Base-by-base conservation (phyloP, 2,113 vertebrate species). In the Sterrhoptilus dennistouni region DNA sequence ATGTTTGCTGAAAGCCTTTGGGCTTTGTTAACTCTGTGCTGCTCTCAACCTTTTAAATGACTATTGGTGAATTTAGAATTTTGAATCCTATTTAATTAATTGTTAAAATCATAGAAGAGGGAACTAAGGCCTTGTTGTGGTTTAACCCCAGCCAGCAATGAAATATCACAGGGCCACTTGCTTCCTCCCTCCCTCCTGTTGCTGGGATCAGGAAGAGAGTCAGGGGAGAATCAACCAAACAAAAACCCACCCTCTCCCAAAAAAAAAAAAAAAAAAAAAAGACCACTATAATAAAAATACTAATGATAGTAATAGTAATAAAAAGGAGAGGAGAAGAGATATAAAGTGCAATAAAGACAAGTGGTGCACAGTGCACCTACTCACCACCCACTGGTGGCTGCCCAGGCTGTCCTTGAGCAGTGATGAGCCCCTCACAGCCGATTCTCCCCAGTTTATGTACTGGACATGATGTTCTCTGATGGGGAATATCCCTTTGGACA, bases 341-440 rank as follows among this genome's bases (percentile, higher is more conserved):
- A 35, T 3, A 5, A 54, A 42, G 6, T 8, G 29, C 8, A 54
- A 25, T 16, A 12, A 52, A 12, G 8, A 31, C 8, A 68, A 76
- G 14, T 11, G 47, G 6, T 18, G 21, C 20, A 47, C 29, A 35
- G 1, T 6, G 2, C 6, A 9, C 14, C 3, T 47, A 20, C n/a
- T 82, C 28, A 33, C 9, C 27, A 16, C 8, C 2, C 18, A 4
- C 22, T 59, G 68, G 2, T 10, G 4, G 28, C 21, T 59, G 45
- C 14, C 38, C 68, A 72, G 47, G 33, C 57, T 63, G 33, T 45
- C 57, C 57, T 10, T 18, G 36, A 21, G 52, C 23, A 5, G 45
- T 12, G 18, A 12, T 44, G 2, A 14, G 22, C 3, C 9, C 36
- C 45, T 68, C 44, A 36, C 21, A 27, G 27, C 6, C 45, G 18